Evolutionary conservation across 2,797 vertebrate genomes (phyloP).

Genomic region (Hoplostethus mediterraneus): DNA sequence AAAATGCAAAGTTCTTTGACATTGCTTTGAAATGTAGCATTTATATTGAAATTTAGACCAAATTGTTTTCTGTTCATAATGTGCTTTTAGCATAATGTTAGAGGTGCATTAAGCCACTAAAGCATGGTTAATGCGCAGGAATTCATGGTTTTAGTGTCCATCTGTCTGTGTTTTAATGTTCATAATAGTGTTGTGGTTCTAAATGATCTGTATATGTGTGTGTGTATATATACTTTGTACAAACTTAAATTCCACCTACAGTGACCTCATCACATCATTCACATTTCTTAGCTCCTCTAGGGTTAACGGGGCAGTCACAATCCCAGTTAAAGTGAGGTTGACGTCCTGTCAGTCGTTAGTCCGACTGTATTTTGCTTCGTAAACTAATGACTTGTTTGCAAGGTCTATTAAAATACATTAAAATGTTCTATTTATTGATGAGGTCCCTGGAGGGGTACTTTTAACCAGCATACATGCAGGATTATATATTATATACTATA

Average conservation of each 20-base stretch:
- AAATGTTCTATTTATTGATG: background rate
- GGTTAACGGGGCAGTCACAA: background rate
- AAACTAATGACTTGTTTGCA: background rate
- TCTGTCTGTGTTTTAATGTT: slow-evolving; percentile 58
- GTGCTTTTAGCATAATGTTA: slow-evolving; percentile 28
- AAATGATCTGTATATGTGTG: slow-evolving; percentile 43
- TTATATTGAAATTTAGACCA: slow-evolving; percentile 39
- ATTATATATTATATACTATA: no score
- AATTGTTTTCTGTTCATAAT: slow-evolving; percentile 30
- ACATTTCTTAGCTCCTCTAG: slow-evolving; percentile 4
- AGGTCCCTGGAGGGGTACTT: background rate
- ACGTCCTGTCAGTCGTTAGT: background rate
- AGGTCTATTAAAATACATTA: background rate
- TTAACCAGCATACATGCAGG: background rate
- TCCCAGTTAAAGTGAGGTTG: background rate
- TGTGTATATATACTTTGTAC: slow-evolving; percentile 27
- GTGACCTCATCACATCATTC: slow-evolving; percentile 27
- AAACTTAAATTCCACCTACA: slow-evolving; percentile 8
- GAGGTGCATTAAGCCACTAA: background rate
- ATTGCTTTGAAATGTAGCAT: slow-evolving; percentile 43
- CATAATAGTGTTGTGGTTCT: slow-evolving; percentile 36
- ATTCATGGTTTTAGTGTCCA: slow-evolving; percentile 50
- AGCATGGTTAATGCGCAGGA: slow-evolving; percentile 10
- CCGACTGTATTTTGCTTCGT: no score
- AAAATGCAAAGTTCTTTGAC: slow-evolving; percentile 42